phyloP scores from a whole-genome alignment of 2,888 invertebrate species.

The Dicycla oo region DNA sequence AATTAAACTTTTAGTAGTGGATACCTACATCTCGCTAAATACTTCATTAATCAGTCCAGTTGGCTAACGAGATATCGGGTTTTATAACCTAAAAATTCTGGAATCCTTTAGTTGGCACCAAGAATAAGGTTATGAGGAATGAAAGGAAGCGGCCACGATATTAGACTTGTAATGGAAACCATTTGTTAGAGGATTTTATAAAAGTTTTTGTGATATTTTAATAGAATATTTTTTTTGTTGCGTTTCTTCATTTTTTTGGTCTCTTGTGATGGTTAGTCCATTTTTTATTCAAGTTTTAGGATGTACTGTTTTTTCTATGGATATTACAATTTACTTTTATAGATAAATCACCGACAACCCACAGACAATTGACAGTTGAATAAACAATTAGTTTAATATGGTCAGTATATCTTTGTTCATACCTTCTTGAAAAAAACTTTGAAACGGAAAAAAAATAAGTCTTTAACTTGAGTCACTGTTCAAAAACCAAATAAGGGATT shows the following conservation, averaged over 20 bases:
- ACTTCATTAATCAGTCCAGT: slow-evolving; percentile 53
- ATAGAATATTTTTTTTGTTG: slow-evolving; percentile 33
- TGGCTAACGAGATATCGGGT: slow-evolving; percentile 52
- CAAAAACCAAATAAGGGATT: too few species aligned
- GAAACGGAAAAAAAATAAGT: too few species aligned
- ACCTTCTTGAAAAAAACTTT: too few species aligned
- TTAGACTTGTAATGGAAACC: slow-evolving; percentile 63
- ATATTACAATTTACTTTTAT: not conserved
- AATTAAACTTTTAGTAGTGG: slow-evolving; percentile 6
- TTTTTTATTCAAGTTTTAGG: slow-evolving; percentile 7
- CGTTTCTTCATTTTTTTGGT: slow-evolving; percentile 23
- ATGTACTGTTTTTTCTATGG: not conserved
- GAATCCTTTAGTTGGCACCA: slow-evolving; percentile 42
- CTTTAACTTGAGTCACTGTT: too few species aligned
- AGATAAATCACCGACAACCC: too few species aligned
- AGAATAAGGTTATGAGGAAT: slow-evolving; percentile 57
- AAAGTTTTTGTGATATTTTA: slow-evolving; percentile 55
- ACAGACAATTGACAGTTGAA: too few species aligned
- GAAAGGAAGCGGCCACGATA: slow-evolving; percentile 55
- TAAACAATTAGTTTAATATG: too few species aligned
- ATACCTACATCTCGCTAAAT: slow-evolving; percentile 50
- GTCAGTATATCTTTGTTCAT: too few species aligned
- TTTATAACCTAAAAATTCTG: slow-evolving; percentile 54
- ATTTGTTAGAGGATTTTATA: slow-evolving; percentile 55
- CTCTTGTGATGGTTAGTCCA: slow-evolving; percentile 1